phyloP scores from a whole-genome alignment of 2,888 invertebrate genomes.

The Hypomecis punctinalis region DNA sequence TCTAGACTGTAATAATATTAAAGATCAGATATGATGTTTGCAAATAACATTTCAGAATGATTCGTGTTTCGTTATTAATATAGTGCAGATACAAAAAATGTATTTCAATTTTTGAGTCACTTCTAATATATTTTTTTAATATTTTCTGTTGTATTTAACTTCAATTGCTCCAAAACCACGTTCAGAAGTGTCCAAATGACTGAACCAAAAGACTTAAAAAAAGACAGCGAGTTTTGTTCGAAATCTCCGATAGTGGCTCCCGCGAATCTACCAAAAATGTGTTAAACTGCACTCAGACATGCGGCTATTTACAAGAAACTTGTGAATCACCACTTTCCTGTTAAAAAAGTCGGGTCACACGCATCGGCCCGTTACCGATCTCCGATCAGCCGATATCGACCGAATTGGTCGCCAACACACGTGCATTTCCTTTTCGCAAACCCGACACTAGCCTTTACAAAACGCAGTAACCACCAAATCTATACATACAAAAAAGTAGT shows the following conservation, averaged over 20 bases:
- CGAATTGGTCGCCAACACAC: slow-evolving; percentile 64
- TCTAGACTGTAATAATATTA: too few species aligned
- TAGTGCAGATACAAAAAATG: too few species aligned
- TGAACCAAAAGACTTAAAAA: neutral
- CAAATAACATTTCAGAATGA: too few species aligned
- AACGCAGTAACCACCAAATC: slow-evolving; percentile 26
- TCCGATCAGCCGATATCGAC: slow-evolving; percentile 46
- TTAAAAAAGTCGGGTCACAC: slow-evolving; percentile 56
- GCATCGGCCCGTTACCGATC: slow-evolving; percentile 69
- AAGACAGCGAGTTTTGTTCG: neutral
- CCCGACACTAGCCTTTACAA: slow-evolving; percentile 32
- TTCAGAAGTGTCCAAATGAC: neutral
- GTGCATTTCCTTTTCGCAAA: slow-evolving; percentile 63
- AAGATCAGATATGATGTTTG: too few species aligned
- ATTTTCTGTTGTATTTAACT: too few species aligned
- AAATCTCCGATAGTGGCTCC: neutral
- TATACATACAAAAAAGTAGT: slow-evolving; percentile 14
- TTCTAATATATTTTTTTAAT: too few species aligned
- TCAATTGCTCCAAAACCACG: too few species aligned
- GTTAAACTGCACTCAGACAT: slow-evolving; percentile 14
- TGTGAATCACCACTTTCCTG: slow-evolving; percentile 48
- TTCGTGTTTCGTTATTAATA: too few species aligned
- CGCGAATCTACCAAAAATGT: too few species aligned
- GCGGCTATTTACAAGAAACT: slow-evolving; percentile 22
- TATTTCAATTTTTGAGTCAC: too few species aligned